Percentiles rank a stretch among this genome's conserved stretches.
phyloP scores from a whole-genome alignment of 1,140 invertebrate species.

The Pseudobourletiella spinata region DNA sequence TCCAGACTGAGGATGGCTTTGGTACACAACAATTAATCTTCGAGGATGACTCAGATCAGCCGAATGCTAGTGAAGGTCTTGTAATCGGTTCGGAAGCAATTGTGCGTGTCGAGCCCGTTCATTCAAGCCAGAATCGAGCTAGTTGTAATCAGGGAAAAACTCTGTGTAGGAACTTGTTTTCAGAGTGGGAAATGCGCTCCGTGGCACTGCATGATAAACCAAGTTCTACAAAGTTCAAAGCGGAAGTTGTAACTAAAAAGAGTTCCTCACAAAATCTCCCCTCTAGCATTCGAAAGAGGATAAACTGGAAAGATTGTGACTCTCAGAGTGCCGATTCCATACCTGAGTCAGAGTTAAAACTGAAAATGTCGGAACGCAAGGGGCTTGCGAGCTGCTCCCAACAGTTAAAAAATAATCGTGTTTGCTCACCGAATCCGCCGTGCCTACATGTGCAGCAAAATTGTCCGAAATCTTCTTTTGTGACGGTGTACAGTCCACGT shows the following conservation, averaged over 20 bases:
- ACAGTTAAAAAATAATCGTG: no score
- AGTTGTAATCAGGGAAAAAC: not conserved
- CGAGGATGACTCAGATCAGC: not conserved
- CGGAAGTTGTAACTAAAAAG: not conserved
- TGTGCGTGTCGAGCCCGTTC: not conserved
- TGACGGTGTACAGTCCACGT: not conserved
- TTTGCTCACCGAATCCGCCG: no score
- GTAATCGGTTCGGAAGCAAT: not conserved
- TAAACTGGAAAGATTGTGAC: not conserved
- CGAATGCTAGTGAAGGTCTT: not conserved
- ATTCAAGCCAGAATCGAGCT: not conserved
- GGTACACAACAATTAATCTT: not conserved
- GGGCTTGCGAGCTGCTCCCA: no score
- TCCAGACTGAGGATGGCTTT: not conserved
- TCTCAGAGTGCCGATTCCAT: no score
- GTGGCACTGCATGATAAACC: no score
- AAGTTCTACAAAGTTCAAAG: not conserved
- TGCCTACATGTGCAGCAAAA: no score
- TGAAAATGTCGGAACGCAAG: no score
- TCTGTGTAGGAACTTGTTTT: not conserved
- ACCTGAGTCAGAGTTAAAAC: not conserved
- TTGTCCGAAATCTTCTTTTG: slow-evolving; percentile 15
- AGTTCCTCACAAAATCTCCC: not conserved
- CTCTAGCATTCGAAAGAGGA: not conserved
- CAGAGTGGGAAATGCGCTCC: not conserved